These are phyloP conservation scores for Amblyraja radiata DNA, from an alignment of 2,797 vertebrate genomes.

Conservation along the genomic window DNA sequence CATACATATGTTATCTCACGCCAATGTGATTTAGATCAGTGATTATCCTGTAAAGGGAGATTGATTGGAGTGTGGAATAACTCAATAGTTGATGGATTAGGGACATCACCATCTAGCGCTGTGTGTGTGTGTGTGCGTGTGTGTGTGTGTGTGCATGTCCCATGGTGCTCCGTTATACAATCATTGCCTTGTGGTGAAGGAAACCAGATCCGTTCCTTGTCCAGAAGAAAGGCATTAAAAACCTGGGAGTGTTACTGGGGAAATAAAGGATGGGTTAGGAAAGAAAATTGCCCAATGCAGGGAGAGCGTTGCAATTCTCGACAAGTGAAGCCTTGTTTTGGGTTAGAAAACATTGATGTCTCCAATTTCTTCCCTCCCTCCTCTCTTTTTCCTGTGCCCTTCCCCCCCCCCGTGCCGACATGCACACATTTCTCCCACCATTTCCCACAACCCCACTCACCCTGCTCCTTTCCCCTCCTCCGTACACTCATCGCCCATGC, in stretches of 20 bases:
- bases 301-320: too few species aligned
- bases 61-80: background rate
- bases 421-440: too few species aligned
- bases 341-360: too few species aligned
- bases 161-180: background rate
- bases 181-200: background rate
- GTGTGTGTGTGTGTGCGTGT: background rate
- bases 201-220: background rate
- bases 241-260: too few species aligned
- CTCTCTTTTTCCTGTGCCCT: too few species aligned
- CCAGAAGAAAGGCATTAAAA: background rate
- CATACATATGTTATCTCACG: background rate
- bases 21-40: background rate
- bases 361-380: too few species aligned
- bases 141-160: background rate
- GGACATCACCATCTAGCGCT: background rate
- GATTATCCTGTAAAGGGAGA: background rate
- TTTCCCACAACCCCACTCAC: too few species aligned
- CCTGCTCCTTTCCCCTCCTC: too few species aligned
- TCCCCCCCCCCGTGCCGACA: too few species aligned
- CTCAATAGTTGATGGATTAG: background rate
- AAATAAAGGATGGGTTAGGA: background rate
- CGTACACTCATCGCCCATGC: too few species aligned
- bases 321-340: background rate
- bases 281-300: background rate